These are phyloP conservation scores for Aurelia coerulea DNA, from an alignment of 30 jellyfish, hydroid and myxozoan species.

Conservation along the genomic window DNA sequence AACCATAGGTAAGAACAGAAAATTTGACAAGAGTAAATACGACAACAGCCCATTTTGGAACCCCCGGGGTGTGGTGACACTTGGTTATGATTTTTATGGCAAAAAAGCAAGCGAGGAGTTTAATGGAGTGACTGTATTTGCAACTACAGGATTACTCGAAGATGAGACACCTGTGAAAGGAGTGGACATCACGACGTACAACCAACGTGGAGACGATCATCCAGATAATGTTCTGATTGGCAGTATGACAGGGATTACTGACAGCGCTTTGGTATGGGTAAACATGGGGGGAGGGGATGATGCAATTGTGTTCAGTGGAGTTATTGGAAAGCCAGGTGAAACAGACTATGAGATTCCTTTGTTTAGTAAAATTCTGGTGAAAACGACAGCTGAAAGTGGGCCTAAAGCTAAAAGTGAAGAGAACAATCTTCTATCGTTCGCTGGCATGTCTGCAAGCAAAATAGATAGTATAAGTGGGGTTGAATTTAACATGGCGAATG, in stretches of 20 bases:
- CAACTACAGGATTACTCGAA: slow-evolving; percentile 12
- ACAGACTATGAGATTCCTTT: neutral
- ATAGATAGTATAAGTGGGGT: neutral
- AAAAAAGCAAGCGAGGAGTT: slow-evolving; percentile 14
- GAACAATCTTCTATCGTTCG: slow-evolving; percentile 24
- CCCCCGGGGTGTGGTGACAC: slow-evolving; percentile 17
- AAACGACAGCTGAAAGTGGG: slow-evolving; percentile 2
- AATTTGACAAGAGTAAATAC: slow-evolving; percentile 28
- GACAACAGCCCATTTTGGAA: slow-evolving; percentile 30
- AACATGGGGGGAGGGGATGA: slow-evolving; percentile 48
- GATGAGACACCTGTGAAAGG: slow-evolving; percentile 21
- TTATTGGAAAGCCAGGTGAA: slow-evolving; percentile 44
- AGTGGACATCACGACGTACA: slow-evolving; percentile 28
- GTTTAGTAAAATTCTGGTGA: neutral
- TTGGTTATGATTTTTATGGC: slow-evolving; percentile 47
- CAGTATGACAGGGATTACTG: slow-evolving; percentile 26
- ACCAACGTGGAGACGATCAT: neutral
- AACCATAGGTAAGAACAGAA: slow-evolving; percentile 8
- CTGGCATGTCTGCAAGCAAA: slow-evolving; percentile 20
- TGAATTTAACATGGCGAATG: neutral
- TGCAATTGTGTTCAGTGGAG: slow-evolving; percentile 21
- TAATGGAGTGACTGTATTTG: slow-evolving; percentile 38
- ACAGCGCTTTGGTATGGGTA: neutral
- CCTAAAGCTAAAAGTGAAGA: neutral
- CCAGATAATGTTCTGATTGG: slow-evolving; percentile 11